Conservation (phyloP, 2,113 vertebrate genomes). For the Gambusia holbrooki region DNA sequence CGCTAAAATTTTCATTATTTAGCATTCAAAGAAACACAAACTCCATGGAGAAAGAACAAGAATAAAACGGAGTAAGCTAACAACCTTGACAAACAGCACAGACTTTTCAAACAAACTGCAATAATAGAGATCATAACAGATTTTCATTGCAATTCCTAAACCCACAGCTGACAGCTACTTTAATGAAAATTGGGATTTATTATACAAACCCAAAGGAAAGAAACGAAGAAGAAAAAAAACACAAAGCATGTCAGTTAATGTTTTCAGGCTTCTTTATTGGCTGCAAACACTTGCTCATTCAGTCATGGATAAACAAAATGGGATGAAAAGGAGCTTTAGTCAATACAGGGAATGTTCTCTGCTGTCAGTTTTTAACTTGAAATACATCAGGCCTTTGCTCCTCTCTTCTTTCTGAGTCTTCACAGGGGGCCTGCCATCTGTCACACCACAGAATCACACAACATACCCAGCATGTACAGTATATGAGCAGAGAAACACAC, state of each 20-base stretch:
- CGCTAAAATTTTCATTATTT: constrained; percentile 15
- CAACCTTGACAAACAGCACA: constrained; percentile 30
- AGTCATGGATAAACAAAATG: constrained; percentile 62
- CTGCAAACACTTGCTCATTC: constrained; percentile 68
- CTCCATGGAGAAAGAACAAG: constrained; percentile 1
- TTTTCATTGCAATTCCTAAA: constrained; percentile 44
- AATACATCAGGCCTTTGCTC: constrained; percentile 56
- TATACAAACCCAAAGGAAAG: constrained; percentile 30
- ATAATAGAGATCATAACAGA: constrained; percentile 26
- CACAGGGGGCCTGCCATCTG: constrained; percentile 64
- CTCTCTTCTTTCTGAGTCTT: constrained; percentile 46
- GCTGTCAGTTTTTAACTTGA: constrained; percentile 63
- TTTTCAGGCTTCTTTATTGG: constrained; percentile 59
- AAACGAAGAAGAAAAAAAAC: constrained; percentile 20
- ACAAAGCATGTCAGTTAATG: constrained; percentile 50
- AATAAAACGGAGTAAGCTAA: constrained; percentile 10
- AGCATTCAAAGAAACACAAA: not conserved
- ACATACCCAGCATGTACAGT: constrained; percentile 6
- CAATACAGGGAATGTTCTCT: constrained; percentile 50
- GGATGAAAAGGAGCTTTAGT: constrained; percentile 53
- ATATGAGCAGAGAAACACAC: constrained; percentile 11
- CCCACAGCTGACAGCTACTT: constrained; percentile 47
- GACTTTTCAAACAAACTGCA: constrained; percentile 24
- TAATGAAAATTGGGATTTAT: constrained; percentile 49
- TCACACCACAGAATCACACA: constrained; percentile 40